A percentile compares a stretch with the other conserved stretches of the same genome.
Conservation (phyloP, 2,888 invertebrate species). For the Craniophora ligustri region DNA sequence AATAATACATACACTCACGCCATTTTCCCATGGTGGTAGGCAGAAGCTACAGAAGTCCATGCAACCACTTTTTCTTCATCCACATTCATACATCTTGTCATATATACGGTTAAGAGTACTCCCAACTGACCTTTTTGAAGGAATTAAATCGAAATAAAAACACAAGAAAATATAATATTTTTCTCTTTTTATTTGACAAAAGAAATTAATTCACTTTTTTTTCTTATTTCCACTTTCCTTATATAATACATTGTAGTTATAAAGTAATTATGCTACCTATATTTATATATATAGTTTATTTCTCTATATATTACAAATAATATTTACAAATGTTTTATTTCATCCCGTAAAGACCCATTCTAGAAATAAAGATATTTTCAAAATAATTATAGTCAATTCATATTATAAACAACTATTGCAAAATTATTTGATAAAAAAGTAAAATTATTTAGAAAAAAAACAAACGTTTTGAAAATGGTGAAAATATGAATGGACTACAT, state of each 20-base stretch:
- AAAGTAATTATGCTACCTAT: conserved; percentile 87
- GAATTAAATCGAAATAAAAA: conserved; percentile 72
- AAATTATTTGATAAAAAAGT: conserved; percentile 25
- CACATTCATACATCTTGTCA: too few species aligned
- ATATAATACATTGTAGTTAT: conserved; percentile 84
- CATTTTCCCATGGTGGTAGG: too few species aligned
- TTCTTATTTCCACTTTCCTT: conserved; percentile 85
- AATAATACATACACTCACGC: too few species aligned
- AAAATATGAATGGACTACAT: conserved; percentile 49
- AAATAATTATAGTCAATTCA: conserved; percentile 60
- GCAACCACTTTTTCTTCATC: too few species aligned
- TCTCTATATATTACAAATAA: conserved; percentile 86
- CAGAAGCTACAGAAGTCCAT: too few species aligned
- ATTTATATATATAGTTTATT: conserved; percentile 84
- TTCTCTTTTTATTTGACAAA: conserved; percentile 87
- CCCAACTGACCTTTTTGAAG: too few species aligned
- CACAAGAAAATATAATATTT: conserved; percentile 72
- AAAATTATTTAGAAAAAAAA: conserved; percentile 27
- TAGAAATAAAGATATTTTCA: conserved; percentile 62
- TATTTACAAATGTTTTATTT: conserved; percentile 80
- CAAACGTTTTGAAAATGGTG: conserved; percentile 18
- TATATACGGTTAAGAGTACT: too few species aligned
- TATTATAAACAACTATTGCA: conserved; percentile 1
- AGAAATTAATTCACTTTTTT: conserved; percentile 87
- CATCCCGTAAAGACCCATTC: conserved; percentile 84